Evolutionary conservation across 2,113 vertebrate genomes (phyloP).

Genomic region (Calidris pygmaea): DNA sequence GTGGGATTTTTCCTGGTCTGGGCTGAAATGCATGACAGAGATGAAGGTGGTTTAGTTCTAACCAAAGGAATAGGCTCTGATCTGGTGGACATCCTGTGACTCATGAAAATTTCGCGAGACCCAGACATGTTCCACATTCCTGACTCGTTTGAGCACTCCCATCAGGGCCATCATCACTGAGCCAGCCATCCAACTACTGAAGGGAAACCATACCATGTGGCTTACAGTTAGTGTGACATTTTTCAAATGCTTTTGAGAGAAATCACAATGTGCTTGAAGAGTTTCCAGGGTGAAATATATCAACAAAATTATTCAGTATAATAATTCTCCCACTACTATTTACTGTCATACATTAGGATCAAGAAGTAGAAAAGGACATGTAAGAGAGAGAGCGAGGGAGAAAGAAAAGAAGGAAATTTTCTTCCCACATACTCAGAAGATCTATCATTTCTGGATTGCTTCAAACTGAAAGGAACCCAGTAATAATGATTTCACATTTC

Average conservation of each 20-base stretch:
- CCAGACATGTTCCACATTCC: neutral
- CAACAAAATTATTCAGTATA: slow-evolving; percentile 11
- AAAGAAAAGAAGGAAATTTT: slow-evolving; percentile 12
- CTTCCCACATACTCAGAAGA: slow-evolving; percentile 7
- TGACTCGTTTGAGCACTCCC: neutral
- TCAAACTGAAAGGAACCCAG: slow-evolving; percentile 17
- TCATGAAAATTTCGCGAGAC: neutral
- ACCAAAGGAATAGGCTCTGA: neutral
- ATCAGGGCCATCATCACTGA: neutral
- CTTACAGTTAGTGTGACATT: neutral
- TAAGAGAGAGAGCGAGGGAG: neutral
- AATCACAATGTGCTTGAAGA: neutral
- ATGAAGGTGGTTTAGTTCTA: neutral
- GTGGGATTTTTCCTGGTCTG: neutral
- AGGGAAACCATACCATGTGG: neutral
- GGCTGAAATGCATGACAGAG: neutral
- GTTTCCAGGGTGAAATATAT: slow-evolving; percentile 6
- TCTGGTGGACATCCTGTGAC: neutral
- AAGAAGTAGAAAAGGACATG: neutral
- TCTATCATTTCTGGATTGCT: slow-evolving; percentile 6
- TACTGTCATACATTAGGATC: neutral
- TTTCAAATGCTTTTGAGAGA: neutral
- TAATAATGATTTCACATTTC: slow-evolving; percentile 54
- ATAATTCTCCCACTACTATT: slow-evolving; percentile 10
- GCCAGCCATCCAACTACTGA: neutral